These are phyloP conservation scores for Cyclopterus lumpus DNA, from an alignment of 2,797 vertebrate genomes.

Conservation along the genomic window DNA sequence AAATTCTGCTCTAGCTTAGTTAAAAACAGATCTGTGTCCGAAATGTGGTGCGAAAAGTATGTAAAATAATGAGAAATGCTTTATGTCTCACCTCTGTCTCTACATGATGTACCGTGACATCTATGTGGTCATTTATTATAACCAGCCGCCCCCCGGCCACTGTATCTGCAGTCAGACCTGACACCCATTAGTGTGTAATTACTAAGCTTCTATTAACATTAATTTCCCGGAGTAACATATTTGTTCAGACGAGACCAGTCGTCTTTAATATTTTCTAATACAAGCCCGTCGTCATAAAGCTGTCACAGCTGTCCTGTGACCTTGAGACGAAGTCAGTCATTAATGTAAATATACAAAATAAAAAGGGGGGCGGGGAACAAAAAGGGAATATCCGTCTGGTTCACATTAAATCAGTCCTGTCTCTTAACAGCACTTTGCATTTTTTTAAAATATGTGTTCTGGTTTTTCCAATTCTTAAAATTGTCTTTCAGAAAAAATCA, in stretches of 20 bases:
- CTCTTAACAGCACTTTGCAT: neutral
- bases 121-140: slow-evolving; percentile 32
- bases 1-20: neutral
- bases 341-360: neutral
- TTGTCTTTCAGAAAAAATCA: neutral
- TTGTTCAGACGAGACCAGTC: neutral
- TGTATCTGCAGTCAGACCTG: slow-evolving; percentile 8
- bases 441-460: neutral
- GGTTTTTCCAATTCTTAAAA: neutral
- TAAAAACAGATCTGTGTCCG: neutral
- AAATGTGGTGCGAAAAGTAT: neutral
- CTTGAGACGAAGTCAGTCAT: slow-evolving; percentile 7
- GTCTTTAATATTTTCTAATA: neutral
- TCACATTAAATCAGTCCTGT: neutral
- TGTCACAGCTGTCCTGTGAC: neutral
- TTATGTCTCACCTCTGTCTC: slow-evolving; percentile 17
- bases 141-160: neutral
- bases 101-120: slow-evolving; percentile 27
- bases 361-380: neutral
- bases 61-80: neutral
- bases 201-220: slow-evolving; percentile 32
- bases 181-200: slow-evolving; percentile 29
- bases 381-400: neutral
- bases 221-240: slow-evolving; percentile 18
- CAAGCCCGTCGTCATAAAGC: slow-evolving; percentile 2